Conservation (phyloP, 2,888 invertebrate genomes). For the Drosophila incognita region DNA sequence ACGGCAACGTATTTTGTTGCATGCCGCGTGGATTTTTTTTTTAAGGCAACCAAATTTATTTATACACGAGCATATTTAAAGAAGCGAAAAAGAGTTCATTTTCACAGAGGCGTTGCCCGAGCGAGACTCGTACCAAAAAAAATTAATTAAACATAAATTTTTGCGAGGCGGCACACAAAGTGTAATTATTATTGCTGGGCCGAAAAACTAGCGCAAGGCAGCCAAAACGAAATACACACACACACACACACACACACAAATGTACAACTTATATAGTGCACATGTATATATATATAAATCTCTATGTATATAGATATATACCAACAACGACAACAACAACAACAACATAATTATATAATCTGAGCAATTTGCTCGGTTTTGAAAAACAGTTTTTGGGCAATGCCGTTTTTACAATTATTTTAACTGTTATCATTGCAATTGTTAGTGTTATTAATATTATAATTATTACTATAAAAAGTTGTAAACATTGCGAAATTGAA, state of each 20-base stretch:
- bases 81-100: constrained; percentile 16
- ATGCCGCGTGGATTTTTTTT: constrained; percentile 58
- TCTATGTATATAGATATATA: constrained; percentile 16
- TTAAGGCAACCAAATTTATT: constrained; percentile 33
- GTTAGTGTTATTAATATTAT: constrained; percentile 15
- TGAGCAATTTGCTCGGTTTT: constrained; percentile 36
- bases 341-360: constrained; percentile 65
- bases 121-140: constrained; percentile 22
- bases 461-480: constrained; percentile 19
- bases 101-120: constrained; percentile 65
- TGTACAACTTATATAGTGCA: constrained; percentile 14
- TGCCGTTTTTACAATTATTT: constrained; percentile 8
- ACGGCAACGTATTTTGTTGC: constrained; percentile 59
- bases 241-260: not conserved
- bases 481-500: constrained; percentile 38
- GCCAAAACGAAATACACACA: constrained; percentile 23
- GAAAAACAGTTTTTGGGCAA: constrained; percentile 21
- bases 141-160: constrained; percentile 59
- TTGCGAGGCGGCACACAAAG: constrained; percentile 28
- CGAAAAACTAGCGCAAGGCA: constrained; percentile 67
- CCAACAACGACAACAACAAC: not conserved
- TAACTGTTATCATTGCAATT: constrained; percentile 7
- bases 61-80: constrained; percentile 27
- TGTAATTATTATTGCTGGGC: constrained; percentile 54
- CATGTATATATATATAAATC: constrained; percentile 6